Evolutionary conservation across 2,888 invertebrate genomes (phyloP).

Genomic region (Callimorpha dominula): DNA sequence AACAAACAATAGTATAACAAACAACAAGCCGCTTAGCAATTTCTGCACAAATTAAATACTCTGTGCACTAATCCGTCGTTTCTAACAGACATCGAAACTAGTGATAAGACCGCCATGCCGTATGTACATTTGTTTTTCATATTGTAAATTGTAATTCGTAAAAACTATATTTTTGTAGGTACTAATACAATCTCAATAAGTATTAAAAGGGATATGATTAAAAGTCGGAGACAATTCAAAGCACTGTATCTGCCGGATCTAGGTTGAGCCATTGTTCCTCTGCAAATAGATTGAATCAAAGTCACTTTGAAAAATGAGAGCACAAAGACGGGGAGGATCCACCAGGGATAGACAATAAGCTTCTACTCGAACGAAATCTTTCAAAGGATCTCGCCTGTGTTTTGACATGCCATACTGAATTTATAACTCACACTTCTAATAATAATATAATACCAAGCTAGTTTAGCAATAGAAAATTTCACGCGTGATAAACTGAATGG

Average conservation of each 20-base stretch:
- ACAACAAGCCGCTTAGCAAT: too few relatives aligned
- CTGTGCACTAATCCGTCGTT: too few relatives aligned
- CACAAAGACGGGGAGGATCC: slow-evolving; percentile 48
- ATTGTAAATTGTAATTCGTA: too few relatives aligned
- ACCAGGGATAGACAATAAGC: slow-evolving; percentile 59
- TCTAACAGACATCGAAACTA: too few relatives aligned
- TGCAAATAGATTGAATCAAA: slow-evolving; percentile 72
- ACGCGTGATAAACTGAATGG: not conserved
- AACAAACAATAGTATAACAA: too few relatives aligned
- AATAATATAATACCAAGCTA: not conserved
- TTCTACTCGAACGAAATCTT: slow-evolving; percentile 38
- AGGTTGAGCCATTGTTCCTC: slow-evolving; percentile 49
- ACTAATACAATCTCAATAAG: not conserved
- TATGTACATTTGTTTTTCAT: too few relatives aligned
- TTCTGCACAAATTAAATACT: too few relatives aligned
- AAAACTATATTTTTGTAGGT: not conserved
- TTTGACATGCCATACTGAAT: slow-evolving; percentile 40
- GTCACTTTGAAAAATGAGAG: slow-evolving; percentile 74
- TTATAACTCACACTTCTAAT: slow-evolving; percentile 26
- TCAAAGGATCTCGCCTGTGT: slow-evolving; percentile 41
- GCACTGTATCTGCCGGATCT: slow-evolving; percentile 30
- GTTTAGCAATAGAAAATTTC: not conserved
- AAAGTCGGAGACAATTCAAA: slow-evolving; percentile 11
- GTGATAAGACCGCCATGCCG: too few relatives aligned
- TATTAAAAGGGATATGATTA: not conserved